Base-by-base conservation (phyloP, 1,140 invertebrate species). In the Bombus sibiricus region DNA sequence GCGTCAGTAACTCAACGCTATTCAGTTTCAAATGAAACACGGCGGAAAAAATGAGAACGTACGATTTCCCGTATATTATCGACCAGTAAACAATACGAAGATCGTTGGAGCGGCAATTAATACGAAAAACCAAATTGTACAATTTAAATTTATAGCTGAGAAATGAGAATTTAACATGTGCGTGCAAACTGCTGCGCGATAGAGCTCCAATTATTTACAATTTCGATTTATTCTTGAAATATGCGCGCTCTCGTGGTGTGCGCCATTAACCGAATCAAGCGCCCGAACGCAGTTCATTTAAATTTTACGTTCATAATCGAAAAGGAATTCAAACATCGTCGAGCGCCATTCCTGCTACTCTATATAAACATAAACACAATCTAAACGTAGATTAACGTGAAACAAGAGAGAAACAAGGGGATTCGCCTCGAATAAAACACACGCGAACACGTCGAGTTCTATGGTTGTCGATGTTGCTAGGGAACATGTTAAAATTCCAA, bases 1-100 rank as follows among this genome's bases (percentile, higher is more conserved):
- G 0, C 18, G 47, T 8, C 1, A 0, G 2, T 53, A 2, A 8
- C 47, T 8, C 18, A 0, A 22, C 47, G 18, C 47, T 22, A 8
- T 53, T 22, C 18, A 8, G 47, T 22, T 53, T 6, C 18, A 8
- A 18, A 8, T 22, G 47, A 53, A 53, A 22, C 47, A 6, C 18
- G 47, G 6, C 18, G 47, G 18, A 8, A 53, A 53, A 22, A 53
- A 53, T 5, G 47, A 53, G 47, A 53, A 53, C 47, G 47, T 53
- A 53, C 15, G 47, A 53, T 47, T 15, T 47, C 0, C 43, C 43
- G 43, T 76, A n/a, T 25, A 76, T 37, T 39, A 25, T 53, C 22
- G 34, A n/a, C 2, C 25, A 59, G 34, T 28, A 34, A 53, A 69
- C 22, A 0, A 69, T 25, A 18, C 18, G 25, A 1, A 10, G 47